Conservation (phyloP, 2,888 invertebrate genomes). For the Hanleya hanleyi region DNA sequence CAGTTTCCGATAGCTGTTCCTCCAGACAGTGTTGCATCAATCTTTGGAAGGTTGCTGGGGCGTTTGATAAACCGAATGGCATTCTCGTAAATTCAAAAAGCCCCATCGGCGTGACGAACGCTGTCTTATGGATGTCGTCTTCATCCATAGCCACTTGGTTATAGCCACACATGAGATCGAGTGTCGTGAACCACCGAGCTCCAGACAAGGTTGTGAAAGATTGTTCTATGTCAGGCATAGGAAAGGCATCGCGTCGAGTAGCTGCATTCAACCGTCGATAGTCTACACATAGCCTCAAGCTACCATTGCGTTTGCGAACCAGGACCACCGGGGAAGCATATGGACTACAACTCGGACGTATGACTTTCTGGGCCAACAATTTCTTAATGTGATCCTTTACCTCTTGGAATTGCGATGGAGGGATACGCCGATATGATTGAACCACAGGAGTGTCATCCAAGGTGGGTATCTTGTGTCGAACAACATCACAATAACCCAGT, state of each 20-base stretch:
- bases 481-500: too few species aligned
- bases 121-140: too few species aligned
- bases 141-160: constrained; percentile 30
- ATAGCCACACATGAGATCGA: constrained; percentile 34
- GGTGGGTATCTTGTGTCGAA: background rate
- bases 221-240: constrained; percentile 27
- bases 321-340: constrained; percentile 40
- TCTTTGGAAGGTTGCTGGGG: background rate
- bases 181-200: constrained; percentile 31
- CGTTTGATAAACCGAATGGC: background rate
- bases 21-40: background rate
- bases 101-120: too few species aligned
- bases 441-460: constrained; percentile 10
- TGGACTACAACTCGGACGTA: constrained; percentile 32
- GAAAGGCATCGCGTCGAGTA: constrained; percentile 24
- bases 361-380: constrained; percentile 26
- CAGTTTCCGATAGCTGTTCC: background rate
- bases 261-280: constrained; percentile 33
- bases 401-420: too few species aligned
- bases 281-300: constrained; percentile 29
- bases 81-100: too few species aligned
- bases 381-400: constrained; percentile 21
- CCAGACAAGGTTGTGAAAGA: constrained; percentile 33
- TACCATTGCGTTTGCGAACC: constrained; percentile 35
- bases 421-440: too few species aligned